phyloP scores from a whole-genome alignment of 2,113 vertebrate species.

The Condylura cristata region DNA sequence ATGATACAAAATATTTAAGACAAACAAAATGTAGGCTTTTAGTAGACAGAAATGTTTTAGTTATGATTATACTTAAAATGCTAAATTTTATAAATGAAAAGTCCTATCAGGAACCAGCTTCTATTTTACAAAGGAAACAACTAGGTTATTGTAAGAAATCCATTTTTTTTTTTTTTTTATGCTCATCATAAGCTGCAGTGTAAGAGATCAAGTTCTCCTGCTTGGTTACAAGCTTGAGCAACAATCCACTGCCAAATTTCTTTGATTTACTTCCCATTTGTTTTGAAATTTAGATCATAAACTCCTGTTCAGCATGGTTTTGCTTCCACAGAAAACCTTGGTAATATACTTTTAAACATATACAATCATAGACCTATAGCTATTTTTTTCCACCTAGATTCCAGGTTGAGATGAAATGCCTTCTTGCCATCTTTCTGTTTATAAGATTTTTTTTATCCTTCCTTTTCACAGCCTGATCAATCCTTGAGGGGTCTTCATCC shows the following conservation, averaged over 20 bases:
- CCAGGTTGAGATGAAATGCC: background rate
- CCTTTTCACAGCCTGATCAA: background rate
- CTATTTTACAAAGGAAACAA: background rate
- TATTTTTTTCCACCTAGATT: background rate
- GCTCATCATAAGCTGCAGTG: background rate
- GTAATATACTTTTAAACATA: background rate
- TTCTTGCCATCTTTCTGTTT: background rate
- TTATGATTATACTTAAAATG: background rate
- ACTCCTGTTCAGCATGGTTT: background rate
- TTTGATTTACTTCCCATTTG: background rate
- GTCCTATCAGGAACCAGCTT: background rate
- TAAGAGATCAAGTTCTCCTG: too few relatives aligned
- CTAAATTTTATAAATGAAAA: background rate
- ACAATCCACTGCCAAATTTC: too few relatives aligned
- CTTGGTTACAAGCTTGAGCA: background rate
- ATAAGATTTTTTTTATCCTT: background rate
- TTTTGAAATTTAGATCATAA: background rate
- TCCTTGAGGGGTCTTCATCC: background rate
- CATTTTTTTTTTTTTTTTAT: too few relatives aligned
- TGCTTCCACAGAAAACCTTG: background rate
- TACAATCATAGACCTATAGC: fast-evolving
- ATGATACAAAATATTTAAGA: background rate
- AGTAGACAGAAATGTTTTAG: background rate
- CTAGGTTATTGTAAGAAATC: background rate
- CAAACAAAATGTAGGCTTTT: background rate